Conservation (phyloP, 2,113 vertebrate genomes). For the Notechis scutatus region DNA sequence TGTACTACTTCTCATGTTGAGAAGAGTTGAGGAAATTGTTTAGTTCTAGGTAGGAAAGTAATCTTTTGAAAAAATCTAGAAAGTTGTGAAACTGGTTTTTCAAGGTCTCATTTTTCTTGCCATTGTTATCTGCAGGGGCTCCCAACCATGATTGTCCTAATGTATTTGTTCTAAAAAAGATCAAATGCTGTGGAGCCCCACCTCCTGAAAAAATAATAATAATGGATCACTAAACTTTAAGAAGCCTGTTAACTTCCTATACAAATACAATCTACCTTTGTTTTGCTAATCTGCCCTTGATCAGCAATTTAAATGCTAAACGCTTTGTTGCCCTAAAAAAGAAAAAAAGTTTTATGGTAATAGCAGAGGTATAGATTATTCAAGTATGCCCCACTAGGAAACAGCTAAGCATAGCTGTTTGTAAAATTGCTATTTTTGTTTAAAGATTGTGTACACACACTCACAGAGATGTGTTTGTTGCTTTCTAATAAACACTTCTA, state of each 20-base stretch:
- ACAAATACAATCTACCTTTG: conserved; percentile 81
- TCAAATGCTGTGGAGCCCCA: conserved; percentile 61
- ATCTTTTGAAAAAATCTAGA: conserved; percentile 16
- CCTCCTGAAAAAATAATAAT: conserved; percentile 63
- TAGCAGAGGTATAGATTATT: conserved; percentile 48
- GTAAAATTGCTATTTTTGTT: conserved; percentile 45
- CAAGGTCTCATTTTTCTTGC: conserved; percentile 64
- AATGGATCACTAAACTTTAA: conserved; percentile 78
- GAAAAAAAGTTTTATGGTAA: conserved; percentile 56
- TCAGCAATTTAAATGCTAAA: conserved; percentile 83
- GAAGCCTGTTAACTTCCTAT: conserved; percentile 78
- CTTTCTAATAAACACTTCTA: conserved; percentile 66
- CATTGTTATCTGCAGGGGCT: conserved; percentile 58
- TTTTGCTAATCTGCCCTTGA: conserved; percentile 86
- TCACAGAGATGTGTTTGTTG: conserved; percentile 37
- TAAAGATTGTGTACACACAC: background rate
- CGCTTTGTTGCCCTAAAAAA: conserved; percentile 64
- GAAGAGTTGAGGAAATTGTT: conserved; percentile 55
- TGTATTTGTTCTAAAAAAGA: conserved; percentile 64
- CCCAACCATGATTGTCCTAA: conserved; percentile 58
- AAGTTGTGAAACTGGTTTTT: conserved; percentile 78
- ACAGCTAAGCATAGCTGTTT: conserved; percentile 42
- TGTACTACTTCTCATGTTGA: conserved; percentile 60
- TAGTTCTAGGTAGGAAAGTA: conserved; percentile 29
- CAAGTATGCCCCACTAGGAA: conserved; percentile 48